Evolutionary conservation across 1,140 invertebrate species (phyloP).

Genomic region (Delia radicum): DNA sequence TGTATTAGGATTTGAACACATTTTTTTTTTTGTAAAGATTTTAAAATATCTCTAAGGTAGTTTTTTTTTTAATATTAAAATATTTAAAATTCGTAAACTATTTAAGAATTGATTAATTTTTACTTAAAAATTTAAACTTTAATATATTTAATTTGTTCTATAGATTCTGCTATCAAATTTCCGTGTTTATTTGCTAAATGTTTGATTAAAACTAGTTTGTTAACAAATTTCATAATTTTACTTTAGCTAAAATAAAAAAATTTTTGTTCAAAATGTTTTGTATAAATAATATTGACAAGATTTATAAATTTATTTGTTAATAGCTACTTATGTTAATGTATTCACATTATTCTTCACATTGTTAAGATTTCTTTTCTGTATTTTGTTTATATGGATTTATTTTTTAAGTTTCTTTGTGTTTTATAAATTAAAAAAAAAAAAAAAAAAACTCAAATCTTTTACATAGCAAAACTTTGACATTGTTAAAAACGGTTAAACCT

Average conservation of each 20-base stretch:
- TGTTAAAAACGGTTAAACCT: too few relatives aligned
- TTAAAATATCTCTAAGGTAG: background rate
- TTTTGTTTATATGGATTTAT: too few relatives aligned
- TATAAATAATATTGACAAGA: too few relatives aligned
- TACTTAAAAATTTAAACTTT: background rate
- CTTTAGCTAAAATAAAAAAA: background rate
- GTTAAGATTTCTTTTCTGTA: too few relatives aligned
- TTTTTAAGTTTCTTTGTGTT: too few relatives aligned
- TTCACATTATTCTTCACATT: too few relatives aligned
- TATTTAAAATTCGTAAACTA: background rate
- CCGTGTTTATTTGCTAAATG: background rate
- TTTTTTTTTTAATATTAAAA: background rate
- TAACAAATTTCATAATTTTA: background rate
- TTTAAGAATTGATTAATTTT: background rate
- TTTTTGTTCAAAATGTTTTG: too few relatives aligned
- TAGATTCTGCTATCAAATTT: background rate
- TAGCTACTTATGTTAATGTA: too few relatives aligned
- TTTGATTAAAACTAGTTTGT: background rate
- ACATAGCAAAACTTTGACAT: too few relatives aligned
- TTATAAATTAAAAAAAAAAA: too few relatives aligned
- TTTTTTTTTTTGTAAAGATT: background rate
- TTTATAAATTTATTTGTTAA: too few relatives aligned
- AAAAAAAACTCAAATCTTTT: too few relatives aligned
- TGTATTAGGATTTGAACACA: constrained; percentile 28
- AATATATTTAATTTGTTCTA: background rate